Evolutionary conservation across 2,113 vertebrate species (phyloP).

Genomic region (Vimba vimba): DNA sequence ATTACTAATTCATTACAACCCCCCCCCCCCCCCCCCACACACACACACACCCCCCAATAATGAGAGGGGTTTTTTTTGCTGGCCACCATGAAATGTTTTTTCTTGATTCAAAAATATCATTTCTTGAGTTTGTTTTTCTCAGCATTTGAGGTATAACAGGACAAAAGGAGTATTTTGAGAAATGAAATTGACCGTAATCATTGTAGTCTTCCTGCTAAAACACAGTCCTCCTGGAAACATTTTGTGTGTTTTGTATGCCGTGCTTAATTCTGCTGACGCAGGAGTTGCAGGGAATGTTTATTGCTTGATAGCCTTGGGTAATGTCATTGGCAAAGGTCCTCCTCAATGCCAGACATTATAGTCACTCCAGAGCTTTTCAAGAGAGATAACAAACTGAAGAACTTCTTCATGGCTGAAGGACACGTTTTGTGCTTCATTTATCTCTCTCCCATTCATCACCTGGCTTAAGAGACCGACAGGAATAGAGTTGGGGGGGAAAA

Average conservation of each 20-base stretch:
- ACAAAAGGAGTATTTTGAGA: background rate
- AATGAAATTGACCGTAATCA: background rate
- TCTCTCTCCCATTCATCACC: background rate
- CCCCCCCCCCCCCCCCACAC: too few species aligned
- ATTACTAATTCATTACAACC: too few species aligned
- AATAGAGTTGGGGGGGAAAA: background rate
- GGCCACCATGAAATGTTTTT: background rate
- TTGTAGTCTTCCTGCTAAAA: background rate
- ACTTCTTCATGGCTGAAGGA: background rate
- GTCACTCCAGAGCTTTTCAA: background rate
- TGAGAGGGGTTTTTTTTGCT: too few species aligned
- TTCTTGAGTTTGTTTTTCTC: background rate
- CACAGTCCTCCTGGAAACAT: background rate
- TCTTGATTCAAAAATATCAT: background rate
- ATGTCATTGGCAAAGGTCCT: constrained; percentile 16
- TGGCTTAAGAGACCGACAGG: background rate
- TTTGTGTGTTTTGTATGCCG: background rate
- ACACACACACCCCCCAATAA: too few species aligned
- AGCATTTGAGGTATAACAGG: background rate
- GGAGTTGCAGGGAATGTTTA: background rate
- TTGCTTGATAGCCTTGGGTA: background rate
- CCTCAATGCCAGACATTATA: constrained; percentile 23
- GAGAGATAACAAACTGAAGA: background rate
- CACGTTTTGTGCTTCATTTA: background rate
- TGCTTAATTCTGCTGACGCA: background rate